phyloP scores from a whole-genome alignment of 1,140 invertebrate genomes.

The Pachyrhynchus sulphureomaculatus region DNA sequence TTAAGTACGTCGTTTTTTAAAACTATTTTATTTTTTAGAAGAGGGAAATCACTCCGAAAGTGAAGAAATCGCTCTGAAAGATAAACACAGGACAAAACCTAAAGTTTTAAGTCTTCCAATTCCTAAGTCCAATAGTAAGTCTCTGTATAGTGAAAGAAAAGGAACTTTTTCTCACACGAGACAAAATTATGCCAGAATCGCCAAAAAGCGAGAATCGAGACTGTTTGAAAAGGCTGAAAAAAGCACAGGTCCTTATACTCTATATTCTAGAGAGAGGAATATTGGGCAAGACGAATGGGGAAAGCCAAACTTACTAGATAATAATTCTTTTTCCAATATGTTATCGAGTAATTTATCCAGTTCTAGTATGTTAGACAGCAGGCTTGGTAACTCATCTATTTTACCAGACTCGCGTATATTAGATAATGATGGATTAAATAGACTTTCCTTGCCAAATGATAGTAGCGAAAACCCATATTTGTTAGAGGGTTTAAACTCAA shows the following conservation, averaged over 20 bases:
- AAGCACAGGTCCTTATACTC: background rate
- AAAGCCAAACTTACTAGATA: background rate
- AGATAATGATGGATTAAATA: background rate
- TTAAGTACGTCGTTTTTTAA: too few relatives aligned
- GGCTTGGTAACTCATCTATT: background rate
- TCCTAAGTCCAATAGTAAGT: slow-evolving; percentile 17
- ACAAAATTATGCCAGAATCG: slow-evolving; percentile 36
- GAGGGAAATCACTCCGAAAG: slow-evolving; percentile 34
- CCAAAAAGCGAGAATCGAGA: slow-evolving; percentile 23
- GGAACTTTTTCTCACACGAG: slow-evolving; percentile 30
- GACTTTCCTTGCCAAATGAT: slow-evolving; percentile 1
- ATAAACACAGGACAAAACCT: slow-evolving; percentile 43
- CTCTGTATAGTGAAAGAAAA: slow-evolving; percentile 34
- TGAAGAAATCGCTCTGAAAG: slow-evolving; percentile 46
- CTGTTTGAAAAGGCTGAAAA: slow-evolving; percentile 7
- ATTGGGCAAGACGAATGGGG: background rate
- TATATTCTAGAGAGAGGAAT: slow-evolving; percentile 1
- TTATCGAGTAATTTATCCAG: background rate
- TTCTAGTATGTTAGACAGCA: slow-evolving; percentile 2
- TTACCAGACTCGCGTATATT: background rate
- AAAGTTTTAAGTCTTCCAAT: slow-evolving; percentile 11
- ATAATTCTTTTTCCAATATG: background rate
- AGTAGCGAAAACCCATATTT: slow-evolving; percentile 22
- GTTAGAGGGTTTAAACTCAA: slow-evolving; percentile 21
- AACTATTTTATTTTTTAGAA: slow-evolving; percentile 19